phyloP scores from a whole-genome alignment of 1,140 invertebrate species.

The Tetragnatha versicolor region DNA sequence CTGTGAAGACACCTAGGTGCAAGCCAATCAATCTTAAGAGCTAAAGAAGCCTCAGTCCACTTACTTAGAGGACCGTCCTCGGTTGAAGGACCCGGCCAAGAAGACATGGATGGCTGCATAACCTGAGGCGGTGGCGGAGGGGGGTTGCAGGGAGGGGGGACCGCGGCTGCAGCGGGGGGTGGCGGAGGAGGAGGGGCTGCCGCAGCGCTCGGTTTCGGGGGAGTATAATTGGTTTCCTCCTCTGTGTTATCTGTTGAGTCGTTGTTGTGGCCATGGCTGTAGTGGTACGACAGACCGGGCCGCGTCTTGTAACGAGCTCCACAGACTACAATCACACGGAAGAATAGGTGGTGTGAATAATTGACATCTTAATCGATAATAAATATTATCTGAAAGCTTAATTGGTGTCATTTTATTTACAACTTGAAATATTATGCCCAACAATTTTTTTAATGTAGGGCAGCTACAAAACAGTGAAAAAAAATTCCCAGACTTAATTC shows the following conservation, averaged over 20 bases:
- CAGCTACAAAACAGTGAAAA: too few relatives aligned
- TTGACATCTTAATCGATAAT: too few relatives aligned
- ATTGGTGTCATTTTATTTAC: too few relatives aligned
- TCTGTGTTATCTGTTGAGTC: conserved; percentile 55
- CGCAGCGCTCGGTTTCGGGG: conserved; percentile 50
- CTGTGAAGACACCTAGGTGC: too few relatives aligned
- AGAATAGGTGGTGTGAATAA: too few relatives aligned
- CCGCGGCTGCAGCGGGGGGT: conserved; percentile 12
- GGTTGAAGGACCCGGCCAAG: conserved; percentile 46
- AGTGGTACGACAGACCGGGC: conserved; percentile 95
- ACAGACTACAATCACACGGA: conserved; percentile 79
- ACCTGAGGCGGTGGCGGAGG: conserved; percentile 23
- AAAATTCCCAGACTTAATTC: too few relatives aligned
- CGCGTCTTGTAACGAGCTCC: conserved; percentile 96
- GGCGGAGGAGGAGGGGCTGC: conserved; percentile 36
- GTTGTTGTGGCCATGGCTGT: conserved; percentile 92
- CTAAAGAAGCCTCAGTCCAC: too few relatives aligned
- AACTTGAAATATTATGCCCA: too few relatives aligned
- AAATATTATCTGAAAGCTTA: too few relatives aligned
- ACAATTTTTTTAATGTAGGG: too few relatives aligned
- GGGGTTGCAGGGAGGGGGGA: conserved; percentile 8
- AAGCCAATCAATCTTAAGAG: too few relatives aligned
- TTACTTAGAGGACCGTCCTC: conserved; percentile 52
- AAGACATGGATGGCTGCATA: conserved; percentile 44
- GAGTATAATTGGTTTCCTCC: conserved; percentile 58